phyloP scores from a whole-genome alignment of 2,113 vertebrate genomes.

The Blennius ocellaris region DNA sequence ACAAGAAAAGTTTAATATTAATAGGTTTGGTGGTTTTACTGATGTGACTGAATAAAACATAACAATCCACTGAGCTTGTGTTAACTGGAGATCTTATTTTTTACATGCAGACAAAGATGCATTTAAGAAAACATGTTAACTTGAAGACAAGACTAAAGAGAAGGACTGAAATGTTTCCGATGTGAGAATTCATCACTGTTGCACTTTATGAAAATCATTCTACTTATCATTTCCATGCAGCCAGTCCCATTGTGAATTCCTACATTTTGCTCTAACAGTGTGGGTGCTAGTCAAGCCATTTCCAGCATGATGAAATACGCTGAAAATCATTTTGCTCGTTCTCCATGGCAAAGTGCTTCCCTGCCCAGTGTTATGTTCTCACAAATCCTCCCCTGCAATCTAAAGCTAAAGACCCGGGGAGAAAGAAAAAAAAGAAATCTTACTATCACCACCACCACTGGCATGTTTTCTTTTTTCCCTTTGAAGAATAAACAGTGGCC shows the following conservation, averaged over 20 bases:
- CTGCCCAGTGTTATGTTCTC: background rate
- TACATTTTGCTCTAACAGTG: constrained; percentile 10
- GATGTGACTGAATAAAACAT: too few relatives aligned
- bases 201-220: too few relatives aligned
- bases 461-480: constrained; percentile 20
- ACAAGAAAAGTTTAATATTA: too few relatives aligned
- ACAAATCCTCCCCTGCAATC: constrained; percentile 20
- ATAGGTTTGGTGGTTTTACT: too few relatives aligned
- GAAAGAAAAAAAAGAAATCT: constrained; percentile 29
- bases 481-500: constrained; percentile 48
- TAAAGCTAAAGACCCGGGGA: background rate
- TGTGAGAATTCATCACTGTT: too few relatives aligned
- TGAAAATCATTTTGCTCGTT: constrained; percentile 43
- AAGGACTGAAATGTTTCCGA: too few relatives aligned
- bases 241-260: background rate
- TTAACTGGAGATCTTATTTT: too few relatives aligned
- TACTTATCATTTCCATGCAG: background rate
- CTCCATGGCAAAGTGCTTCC: constrained; percentile 25
- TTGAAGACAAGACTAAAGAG: too few relatives aligned
- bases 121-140: too few relatives aligned
- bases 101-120: too few relatives aligned
- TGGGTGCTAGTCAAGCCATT: constrained; percentile 16
- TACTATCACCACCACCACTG: background rate
- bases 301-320: constrained; percentile 52
- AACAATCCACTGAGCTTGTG: too few relatives aligned